A percentile compares a stretch with the other conserved stretches of the same genome.
These are phyloP conservation scores for Podargus strigoides DNA, from an alignment of 2,797 vertebrate species.

Conservation along the genomic window DNA sequence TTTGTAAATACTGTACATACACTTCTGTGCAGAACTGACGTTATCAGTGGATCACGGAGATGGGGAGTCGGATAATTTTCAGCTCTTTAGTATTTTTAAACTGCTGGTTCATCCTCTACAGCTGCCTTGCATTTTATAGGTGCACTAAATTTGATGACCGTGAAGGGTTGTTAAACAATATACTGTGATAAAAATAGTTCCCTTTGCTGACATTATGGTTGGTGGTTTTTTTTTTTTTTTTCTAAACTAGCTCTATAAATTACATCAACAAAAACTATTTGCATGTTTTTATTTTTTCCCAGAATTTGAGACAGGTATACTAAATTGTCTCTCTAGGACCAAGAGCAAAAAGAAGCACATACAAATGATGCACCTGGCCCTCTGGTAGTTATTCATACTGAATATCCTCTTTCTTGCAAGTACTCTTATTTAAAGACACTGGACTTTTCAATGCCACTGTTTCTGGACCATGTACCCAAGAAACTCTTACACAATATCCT, in stretches of 20 bases:
- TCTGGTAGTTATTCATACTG: background rate
- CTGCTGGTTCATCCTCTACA: conserved; percentile 64
- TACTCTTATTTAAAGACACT: background rate
- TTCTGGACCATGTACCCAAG: background rate
- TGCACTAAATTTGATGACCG: conserved; percentile 70
- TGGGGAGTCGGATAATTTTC: conserved; percentile 3
- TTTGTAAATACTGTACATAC: background rate
- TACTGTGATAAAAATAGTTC: conserved; percentile 72
- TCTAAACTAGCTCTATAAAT: conserved; percentile 64
- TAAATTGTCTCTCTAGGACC: background rate
- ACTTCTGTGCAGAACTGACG: background rate
- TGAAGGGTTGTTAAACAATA: conserved; percentile 73
- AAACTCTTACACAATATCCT: background rate
- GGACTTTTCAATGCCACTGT: background rate
- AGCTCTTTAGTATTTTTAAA: conserved; percentile 67
- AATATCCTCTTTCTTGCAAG: background rate
- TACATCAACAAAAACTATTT: conserved; percentile 56
- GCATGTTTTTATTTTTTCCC: background rate
- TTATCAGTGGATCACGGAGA: background rate
- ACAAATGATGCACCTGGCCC: background rate
- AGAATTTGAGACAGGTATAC: background rate
- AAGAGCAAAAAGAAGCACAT: background rate
- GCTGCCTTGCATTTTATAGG: conserved; percentile 70
- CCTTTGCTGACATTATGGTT: conserved; percentile 67
- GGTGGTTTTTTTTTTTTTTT: conserved; percentile 66